A percentile compares a stretch with the other conserved stretches of the same genome.
Evolutionary conservation across 2,113 vertebrate species (phyloP).

Genomic region (Cisticola juncidis): DNA sequence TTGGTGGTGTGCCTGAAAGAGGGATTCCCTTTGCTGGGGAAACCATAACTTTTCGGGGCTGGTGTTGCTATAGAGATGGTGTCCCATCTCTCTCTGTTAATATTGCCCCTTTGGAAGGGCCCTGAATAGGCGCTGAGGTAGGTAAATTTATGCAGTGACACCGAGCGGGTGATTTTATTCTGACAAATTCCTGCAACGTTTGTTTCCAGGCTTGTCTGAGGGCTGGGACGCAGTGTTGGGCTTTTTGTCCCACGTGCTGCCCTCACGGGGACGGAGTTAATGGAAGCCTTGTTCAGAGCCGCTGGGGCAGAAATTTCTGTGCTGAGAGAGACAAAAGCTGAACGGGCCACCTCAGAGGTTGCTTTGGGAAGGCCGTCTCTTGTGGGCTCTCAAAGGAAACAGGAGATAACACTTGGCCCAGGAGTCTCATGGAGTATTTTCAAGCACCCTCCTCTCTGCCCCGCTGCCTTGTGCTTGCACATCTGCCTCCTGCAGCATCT

Average conservation of each 20-base stretch:
- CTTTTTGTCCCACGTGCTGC: constrained; percentile 88
- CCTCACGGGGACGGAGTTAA: constrained; percentile 91
- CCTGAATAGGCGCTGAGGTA: constrained; percentile 94
- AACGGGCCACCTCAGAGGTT: constrained; percentile 80
- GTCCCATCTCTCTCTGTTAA: constrained; percentile 81
- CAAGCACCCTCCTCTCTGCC: not conserved
- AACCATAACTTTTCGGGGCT: constrained; percentile 68
- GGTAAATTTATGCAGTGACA: constrained; percentile 99
- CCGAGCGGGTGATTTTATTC: constrained; percentile 98
- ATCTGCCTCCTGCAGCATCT: constrained; percentile 56
- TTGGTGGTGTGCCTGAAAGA: constrained; percentile 4
- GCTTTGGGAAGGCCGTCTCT: constrained; percentile 77
- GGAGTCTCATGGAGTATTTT: constrained; percentile 4
- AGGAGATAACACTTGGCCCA: constrained; percentile 70
- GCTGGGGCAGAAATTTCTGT: constrained; percentile 91
- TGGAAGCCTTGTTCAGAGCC: constrained; percentile 90
- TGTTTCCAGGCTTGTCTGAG: constrained; percentile 98
- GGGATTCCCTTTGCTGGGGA: constrained; percentile 61
- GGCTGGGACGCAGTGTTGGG: constrained; percentile 88
- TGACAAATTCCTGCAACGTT: constrained; percentile 89
- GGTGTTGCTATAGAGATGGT: constrained; percentile 88
- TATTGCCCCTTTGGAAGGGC: constrained; percentile 69
- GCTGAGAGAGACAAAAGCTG: constrained; percentile 87
- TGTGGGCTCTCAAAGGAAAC: constrained; percentile 80
- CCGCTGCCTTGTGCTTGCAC: not conserved